Conservation (phyloP, 2,888 invertebrate species). For the Drosophila merina region DNA sequence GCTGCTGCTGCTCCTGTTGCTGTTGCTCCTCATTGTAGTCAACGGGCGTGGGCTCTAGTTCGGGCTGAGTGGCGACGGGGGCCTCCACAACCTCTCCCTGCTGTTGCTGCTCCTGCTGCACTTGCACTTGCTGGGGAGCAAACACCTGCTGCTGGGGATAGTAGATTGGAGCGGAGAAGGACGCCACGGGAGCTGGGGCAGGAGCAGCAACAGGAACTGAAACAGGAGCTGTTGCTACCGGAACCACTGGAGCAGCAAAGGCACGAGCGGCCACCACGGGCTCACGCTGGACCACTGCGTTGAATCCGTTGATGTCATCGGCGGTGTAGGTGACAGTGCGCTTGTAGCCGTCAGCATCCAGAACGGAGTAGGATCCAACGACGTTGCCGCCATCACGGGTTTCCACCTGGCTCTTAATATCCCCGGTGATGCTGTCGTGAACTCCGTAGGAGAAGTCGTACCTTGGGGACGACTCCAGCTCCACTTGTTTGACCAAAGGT, state of each 20-base stretch:
- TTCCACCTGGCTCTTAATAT: constrained; percentile 85
- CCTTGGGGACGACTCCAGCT: constrained; percentile 75
- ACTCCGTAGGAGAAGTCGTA: constrained; percentile 85
- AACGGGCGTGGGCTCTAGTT: constrained; percentile 67
- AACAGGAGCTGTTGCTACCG: constrained; percentile 42
- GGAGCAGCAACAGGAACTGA: constrained; percentile 34
- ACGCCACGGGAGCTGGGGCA: constrained; percentile 40
- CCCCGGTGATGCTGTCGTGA: constrained; percentile 85
- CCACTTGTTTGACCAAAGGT: constrained; percentile 68
- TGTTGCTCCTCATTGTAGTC: constrained; percentile 68
- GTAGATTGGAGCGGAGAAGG: constrained; percentile 61
- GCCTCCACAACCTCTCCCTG: constrained; percentile 75
- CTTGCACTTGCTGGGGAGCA: constrained; percentile 50
- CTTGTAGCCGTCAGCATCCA: constrained; percentile 85
- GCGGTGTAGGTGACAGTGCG: constrained; percentile 86
- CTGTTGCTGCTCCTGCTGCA: constrained; percentile 58
- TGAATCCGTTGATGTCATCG: constrained; percentile 85
- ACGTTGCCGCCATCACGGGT: constrained; percentile 85
- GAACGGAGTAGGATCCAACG: constrained; percentile 85
- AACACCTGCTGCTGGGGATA: constrained; percentile 58
- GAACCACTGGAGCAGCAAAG: constrained; percentile 52
- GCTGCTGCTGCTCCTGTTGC: constrained; percentile 51
- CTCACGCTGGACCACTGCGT: constrained; percentile 85
- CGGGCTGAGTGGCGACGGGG: constrained; percentile 57
- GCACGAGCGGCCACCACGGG: constrained; percentile 74